A percentile compares a stretch with the other conserved stretches of the same genome.
phyloP scores from a whole-genome alignment of 1,140 invertebrate genomes.

The Caligus rogercresseyi region DNA sequence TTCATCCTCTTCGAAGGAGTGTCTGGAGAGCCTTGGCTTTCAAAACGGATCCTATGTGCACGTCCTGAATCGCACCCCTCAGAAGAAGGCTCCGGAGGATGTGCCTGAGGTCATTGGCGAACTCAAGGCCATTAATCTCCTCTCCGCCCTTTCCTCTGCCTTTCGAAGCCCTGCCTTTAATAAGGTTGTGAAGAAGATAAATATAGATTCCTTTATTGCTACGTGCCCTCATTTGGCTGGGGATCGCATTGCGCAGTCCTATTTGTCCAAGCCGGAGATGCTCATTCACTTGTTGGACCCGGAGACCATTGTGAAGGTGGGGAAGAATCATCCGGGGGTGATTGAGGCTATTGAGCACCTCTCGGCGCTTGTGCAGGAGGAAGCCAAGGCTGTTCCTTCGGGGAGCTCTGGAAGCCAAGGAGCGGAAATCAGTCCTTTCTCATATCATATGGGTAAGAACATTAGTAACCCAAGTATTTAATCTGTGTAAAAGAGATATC shows the following conservation, averaged over 20 bases:
- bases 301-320: constrained; percentile 5
- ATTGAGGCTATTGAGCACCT: constrained; percentile 9
- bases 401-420: not conserved
- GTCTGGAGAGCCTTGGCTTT: not conserved
- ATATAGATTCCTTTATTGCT: not conserved
- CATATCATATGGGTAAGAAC: not conserved
- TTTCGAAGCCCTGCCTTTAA: not conserved
- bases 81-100: not conserved
- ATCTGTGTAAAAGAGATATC: not conserved
- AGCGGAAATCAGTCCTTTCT: not conserved
- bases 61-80: not conserved
- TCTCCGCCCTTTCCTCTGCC: not conserved
- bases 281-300: constrained; percentile 9
- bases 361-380: constrained; percentile 15
- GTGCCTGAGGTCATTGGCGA: not conserved
- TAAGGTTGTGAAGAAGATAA: not conserved
- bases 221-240: not conserved
- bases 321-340: constrained; percentile 5
- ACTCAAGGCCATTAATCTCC: not conserved
- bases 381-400: not conserved
- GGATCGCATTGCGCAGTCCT: constrained; percentile 10
- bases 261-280: constrained; percentile 11
- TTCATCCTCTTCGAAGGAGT: not conserved
- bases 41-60: not conserved
- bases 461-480: not conserved